Evolutionary conservation across 2,797 vertebrate species (phyloP).

Genomic region (Parauchenoglanis punctatus): DNA sequence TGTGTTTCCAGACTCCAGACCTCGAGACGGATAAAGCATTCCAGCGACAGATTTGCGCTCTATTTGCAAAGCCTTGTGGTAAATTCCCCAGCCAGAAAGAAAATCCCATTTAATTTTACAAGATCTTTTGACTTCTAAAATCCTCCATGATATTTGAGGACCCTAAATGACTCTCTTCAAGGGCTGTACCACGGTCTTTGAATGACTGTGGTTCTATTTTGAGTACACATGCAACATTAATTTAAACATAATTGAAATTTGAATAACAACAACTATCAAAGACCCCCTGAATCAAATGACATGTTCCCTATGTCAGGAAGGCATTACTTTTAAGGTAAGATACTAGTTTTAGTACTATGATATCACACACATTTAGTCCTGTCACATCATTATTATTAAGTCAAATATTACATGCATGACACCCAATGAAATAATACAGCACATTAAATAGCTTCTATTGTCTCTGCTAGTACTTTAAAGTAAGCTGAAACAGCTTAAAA

Average conservation of each 20-base stretch:
- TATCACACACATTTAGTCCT: neutral
- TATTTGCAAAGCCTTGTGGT: conserved; percentile 71
- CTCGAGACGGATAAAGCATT: conserved; percentile 63
- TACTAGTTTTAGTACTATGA: neutral
- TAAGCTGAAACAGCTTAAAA: neutral
- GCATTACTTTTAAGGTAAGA: neutral
- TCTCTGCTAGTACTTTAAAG: neutral
- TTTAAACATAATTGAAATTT: conserved; percentile 36
- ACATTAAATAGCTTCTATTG: neutral
- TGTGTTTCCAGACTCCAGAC: conserved; percentile 67
- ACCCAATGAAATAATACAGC: neutral
- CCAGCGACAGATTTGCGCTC: conserved; percentile 71
- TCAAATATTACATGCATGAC: neutral
- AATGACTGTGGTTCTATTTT: conserved; percentile 44
- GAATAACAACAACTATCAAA: conserved; percentile 24
- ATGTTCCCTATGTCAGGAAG: neutral
- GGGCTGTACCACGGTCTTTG: conserved; percentile 10
- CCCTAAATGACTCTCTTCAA: conserved; percentile 52
- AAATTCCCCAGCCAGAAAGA: conserved; percentile 72
- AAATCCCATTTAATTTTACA: conserved; percentile 80
- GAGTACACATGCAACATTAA: conserved; percentile 30
- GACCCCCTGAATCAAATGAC: neutral
- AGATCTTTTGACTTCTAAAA: conserved; percentile 71
- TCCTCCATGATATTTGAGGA: conserved; percentile 68
- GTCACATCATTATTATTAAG: neutral